Conservation (phyloP, 2,888 invertebrate species). For the Auanema sp. region DNA sequence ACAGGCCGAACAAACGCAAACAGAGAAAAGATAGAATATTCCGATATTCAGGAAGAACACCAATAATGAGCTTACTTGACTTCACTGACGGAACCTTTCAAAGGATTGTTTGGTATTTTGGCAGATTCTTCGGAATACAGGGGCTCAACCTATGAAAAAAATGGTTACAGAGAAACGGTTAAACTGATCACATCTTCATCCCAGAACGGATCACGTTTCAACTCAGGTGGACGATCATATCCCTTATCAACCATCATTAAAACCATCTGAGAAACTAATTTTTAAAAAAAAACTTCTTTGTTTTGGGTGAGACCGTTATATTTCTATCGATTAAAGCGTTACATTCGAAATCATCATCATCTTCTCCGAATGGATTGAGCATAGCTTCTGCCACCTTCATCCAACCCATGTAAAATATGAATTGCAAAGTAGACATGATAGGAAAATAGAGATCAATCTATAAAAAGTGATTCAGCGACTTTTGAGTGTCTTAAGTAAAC, state of each 20-base stretch:
- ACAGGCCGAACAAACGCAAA: neutral
- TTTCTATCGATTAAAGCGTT: slow-evolving; percentile 53
- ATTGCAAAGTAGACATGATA: slow-evolving; percentile 60
- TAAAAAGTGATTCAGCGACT: slow-evolving; percentile 2
- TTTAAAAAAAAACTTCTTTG: neutral
- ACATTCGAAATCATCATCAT: slow-evolving; percentile 51
- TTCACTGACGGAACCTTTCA: slow-evolving; percentile 41
- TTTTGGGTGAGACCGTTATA: slow-evolving; percentile 33
- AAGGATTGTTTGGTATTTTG: slow-evolving; percentile 35
- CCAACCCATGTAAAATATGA: slow-evolving; percentile 63
- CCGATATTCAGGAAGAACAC: neutral
- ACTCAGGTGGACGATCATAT: slow-evolving; percentile 54
- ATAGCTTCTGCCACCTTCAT: slow-evolving; percentile 58
- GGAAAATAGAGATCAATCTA: slow-evolving; percentile 59
- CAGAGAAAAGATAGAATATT: neutral
- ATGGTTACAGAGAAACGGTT: neutral
- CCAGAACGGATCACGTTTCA: slow-evolving; percentile 59
- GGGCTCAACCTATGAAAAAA: slow-evolving; percentile 30
- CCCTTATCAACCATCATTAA: slow-evolving; percentile 60
- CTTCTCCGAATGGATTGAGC: slow-evolving; percentile 53
- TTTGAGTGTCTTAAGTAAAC: too few relatives aligned
- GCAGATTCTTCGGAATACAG: slow-evolving; percentile 45
- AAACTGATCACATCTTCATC: slow-evolving; percentile 36
- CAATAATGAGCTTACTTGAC: slow-evolving; percentile 22
- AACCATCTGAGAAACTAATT: slow-evolving; percentile 45